phyloP scores from a whole-genome alignment of 2,113 vertebrate genomes.

The Heterotis niloticus region DNA sequence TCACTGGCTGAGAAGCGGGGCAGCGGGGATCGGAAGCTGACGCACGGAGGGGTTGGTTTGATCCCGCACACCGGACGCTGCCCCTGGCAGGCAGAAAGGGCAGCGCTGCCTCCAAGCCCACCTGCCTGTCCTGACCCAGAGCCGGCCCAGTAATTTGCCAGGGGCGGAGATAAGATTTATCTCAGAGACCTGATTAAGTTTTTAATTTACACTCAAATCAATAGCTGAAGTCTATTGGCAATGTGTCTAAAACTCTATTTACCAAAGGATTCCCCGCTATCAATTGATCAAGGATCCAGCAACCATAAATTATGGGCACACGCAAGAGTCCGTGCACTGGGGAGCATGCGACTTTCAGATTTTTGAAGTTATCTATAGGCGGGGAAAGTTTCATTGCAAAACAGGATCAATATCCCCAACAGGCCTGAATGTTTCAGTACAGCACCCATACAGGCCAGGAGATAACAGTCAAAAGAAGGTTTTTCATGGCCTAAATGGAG shows the following conservation, averaged over 20 bases:
- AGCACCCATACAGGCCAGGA: constrained; percentile 19
- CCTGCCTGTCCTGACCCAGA: constrained; percentile 54
- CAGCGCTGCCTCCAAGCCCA: constrained; percentile 47
- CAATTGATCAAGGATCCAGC: constrained; percentile 98
- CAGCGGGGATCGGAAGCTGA: background rate
- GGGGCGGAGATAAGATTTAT: constrained; percentile 75
- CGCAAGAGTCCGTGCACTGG: constrained; percentile 25
- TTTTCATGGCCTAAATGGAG: background rate
- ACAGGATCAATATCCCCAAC: constrained; percentile 36
- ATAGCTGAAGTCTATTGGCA: constrained; percentile 98
- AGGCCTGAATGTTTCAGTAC: constrained; percentile 32
- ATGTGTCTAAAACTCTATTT: constrained; percentile 99
- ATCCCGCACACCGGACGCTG: too few species aligned
- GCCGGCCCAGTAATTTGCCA: constrained; percentile 69
- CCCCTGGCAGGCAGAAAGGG: constrained; percentile 46
- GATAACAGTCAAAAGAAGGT: background rate
- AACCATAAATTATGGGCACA: constrained; percentile 85
- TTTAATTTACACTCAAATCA: constrained; percentile 99
- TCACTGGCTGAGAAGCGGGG: constrained; percentile 12
- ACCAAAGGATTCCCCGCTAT: constrained; percentile 97
- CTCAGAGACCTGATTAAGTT: constrained; percentile 96
- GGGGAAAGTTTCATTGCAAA: constrained; percentile 34
- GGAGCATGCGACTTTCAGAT: constrained; percentile 6
- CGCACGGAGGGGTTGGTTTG: too few species aligned
- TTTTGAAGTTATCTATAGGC: constrained; percentile 16